Conservation (phyloP, 2,888 invertebrate genomes). For the Tinea semifulvella region DNA sequence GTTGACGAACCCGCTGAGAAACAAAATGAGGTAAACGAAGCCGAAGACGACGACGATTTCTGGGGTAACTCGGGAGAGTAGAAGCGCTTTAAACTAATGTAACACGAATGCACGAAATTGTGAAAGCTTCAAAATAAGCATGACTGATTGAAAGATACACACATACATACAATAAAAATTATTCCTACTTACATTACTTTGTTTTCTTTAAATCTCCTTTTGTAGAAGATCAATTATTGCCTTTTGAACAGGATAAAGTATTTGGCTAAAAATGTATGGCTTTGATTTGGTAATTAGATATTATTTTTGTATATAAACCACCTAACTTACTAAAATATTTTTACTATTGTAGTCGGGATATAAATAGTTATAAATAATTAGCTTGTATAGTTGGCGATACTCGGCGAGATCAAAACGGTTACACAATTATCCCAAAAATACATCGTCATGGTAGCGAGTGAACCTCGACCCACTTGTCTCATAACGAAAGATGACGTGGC, state of each 20-base stretch:
- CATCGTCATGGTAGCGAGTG: slow-evolving; percentile 22
- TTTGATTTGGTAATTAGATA: slow-evolving; percentile 25
- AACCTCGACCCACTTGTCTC: slow-evolving; percentile 51
- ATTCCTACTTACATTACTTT: slow-evolving; percentile 40
- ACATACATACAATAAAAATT: slow-evolving; percentile 45
- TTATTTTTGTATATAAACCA: neutral
- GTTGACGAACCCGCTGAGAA: slow-evolving; percentile 33
- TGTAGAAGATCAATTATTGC: slow-evolving; percentile 12
- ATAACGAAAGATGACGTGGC: slow-evolving; percentile 24
- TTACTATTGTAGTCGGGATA: neutral
- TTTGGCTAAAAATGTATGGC: slow-evolving; percentile 45
- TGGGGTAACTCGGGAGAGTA: slow-evolving; percentile 57
- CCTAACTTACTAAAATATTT: too few relatives aligned
- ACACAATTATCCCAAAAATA: slow-evolving; percentile 52
- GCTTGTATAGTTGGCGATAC: slow-evolving; percentile 10
- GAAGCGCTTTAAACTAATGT: slow-evolving; percentile 33
- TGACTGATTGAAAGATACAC: slow-evolving; percentile 43
- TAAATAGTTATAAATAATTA: neutral
- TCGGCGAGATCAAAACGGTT: slow-evolving; percentile 31
- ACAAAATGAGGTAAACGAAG: slow-evolving; percentile 38
- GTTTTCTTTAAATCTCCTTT: slow-evolving; percentile 27
- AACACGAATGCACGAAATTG: slow-evolving; percentile 36
- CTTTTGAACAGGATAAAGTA: slow-evolving; percentile 18
- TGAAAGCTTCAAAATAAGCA: slow-evolving; percentile 47
- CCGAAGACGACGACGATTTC: slow-evolving; percentile 49